Base-by-base conservation (phyloP, 2,888 invertebrate species). In the Caenorhabditis sp. region DNA sequence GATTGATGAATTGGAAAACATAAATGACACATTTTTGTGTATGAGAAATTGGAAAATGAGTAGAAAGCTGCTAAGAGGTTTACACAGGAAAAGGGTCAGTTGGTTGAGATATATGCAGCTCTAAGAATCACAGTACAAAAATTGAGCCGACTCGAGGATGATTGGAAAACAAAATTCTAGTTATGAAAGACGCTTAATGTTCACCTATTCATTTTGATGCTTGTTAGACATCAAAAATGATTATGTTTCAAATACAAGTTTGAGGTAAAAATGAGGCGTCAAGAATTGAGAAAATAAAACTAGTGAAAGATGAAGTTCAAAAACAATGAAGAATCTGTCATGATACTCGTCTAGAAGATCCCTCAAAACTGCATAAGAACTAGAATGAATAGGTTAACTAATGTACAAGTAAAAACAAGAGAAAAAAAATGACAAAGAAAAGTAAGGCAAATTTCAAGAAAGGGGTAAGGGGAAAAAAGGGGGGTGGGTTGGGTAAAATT, bases 161-260 rank as follows among this genome's bases (percentile, higher is more conserved):
- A 43, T 17, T 43, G 43, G 43, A 14, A 10, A 17, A 17, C 5
- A 43, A 43, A 3, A 7, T 43, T 43, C 7, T 36, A 36, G 36
- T 36, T 43, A 10, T 43, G 43, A 43, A 43, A 43, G 43, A 43
- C 43, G 43, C 43, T 43, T 43, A 43, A 43, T 10, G 43, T 43
- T 43, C 43, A 43, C 43, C 43, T 43, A 43, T 43, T 43, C 17
- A 17, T 43, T 10, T 43, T 43, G 17, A 17, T 43, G 17, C 3
- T 43, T 43, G 43, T 14, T 43, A 10, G 43, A 10, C 12, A 43
- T 43, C 12, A 43, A 17, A 10, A 4, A 23, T 52, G 52, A 52
- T 52, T 52, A 52, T 52, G 52, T 52, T 52, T 52, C 21, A 52
- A 20, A 52, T 52, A 52, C 52, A 52, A 52, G 52, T 52, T 23